Conservation (phyloP, 2,113 vertebrate genomes). For the Callipepla squamata region DNA sequence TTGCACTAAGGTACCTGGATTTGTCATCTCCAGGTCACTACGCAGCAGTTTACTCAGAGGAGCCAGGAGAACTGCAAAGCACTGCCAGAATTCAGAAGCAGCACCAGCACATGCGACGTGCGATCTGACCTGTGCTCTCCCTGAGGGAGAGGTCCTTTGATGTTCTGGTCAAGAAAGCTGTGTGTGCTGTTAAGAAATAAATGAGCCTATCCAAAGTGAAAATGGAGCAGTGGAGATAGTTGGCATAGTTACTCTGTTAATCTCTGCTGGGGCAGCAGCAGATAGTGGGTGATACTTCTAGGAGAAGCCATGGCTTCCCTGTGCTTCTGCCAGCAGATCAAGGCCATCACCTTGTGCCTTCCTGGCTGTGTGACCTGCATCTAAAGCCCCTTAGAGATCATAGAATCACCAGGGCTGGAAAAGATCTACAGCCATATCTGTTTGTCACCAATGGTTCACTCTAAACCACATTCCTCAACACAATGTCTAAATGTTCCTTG, state of each 20-base stretch:
- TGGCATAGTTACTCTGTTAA: not conserved
- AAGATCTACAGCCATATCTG: too few relatives aligned
- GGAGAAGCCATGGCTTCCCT: accelerated
- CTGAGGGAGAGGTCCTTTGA: not conserved
- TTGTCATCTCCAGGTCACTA: slow-evolving; percentile 1
- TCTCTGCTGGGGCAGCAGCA: not conserved
- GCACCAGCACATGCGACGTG: not conserved
- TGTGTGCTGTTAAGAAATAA: not conserved
- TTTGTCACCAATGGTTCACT: too few relatives aligned
- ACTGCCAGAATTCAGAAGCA: not conserved
- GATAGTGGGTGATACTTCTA: not conserved
- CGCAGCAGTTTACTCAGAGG: not conserved
- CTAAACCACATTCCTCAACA: too few relatives aligned
- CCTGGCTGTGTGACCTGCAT: not conserved
- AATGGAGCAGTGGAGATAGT: not conserved
- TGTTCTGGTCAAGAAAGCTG: not conserved
- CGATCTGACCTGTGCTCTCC: not conserved
- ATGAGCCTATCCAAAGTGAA: not conserved
- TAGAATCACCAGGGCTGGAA: too few relatives aligned
- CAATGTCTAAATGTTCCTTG: too few relatives aligned
- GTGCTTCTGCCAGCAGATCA: not conserved
- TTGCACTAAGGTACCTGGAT: not conserved
- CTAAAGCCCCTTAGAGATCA: not conserved
- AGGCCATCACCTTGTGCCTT: not conserved
- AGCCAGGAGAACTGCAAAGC: not conserved